Conservation (phyloP, 30 jellyfish, hydroid and myxozoan species). For the Hydractinia echinata region DNA sequence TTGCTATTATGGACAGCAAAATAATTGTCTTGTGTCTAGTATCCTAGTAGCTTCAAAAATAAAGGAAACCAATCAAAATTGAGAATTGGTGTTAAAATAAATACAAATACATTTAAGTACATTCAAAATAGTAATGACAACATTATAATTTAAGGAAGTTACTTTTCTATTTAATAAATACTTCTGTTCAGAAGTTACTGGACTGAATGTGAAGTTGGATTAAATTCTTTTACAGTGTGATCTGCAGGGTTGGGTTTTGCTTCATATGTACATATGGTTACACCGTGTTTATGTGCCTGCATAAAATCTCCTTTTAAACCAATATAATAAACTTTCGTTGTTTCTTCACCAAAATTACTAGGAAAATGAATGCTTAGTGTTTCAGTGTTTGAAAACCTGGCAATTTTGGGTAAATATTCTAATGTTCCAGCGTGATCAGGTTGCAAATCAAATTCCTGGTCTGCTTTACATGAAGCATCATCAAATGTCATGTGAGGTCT, state of each 20-base stretch:
- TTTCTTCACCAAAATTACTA: slow-evolving; percentile 73
- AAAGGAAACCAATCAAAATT: no score
- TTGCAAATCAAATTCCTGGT: slow-evolving; percentile 76
- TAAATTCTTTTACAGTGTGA: slow-evolving; percentile 37
- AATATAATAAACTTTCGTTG: slow-evolving; percentile 67
- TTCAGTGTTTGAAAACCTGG: slow-evolving; percentile 81
- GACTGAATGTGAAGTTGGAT: slow-evolving; percentile 8
- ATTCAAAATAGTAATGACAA: no score
- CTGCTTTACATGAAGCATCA: slow-evolving; percentile 68
- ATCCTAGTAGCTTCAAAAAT: no score
- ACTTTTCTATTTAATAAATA: no score
- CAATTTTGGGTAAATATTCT: slow-evolving; percentile 71
- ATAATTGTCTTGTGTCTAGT: no score
- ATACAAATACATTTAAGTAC: no score
- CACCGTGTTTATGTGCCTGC: slow-evolving; percentile 96
- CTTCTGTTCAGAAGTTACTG: background rate
- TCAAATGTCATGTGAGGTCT: slow-evolving; percentile 94
- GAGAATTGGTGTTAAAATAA: no score
- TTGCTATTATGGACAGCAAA: no score
- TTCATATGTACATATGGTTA: slow-evolving; percentile 90
- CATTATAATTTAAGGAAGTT: no score
- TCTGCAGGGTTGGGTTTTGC: slow-evolving; percentile 93
- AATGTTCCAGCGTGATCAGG: slow-evolving; percentile 86
- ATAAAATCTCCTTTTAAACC: slow-evolving; percentile 90
- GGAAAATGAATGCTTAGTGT: slow-evolving; percentile 79